Evolutionary conservation across 2,113 vertebrate species (phyloP).

Genomic region (Lophochroa leadbeateri): DNA sequence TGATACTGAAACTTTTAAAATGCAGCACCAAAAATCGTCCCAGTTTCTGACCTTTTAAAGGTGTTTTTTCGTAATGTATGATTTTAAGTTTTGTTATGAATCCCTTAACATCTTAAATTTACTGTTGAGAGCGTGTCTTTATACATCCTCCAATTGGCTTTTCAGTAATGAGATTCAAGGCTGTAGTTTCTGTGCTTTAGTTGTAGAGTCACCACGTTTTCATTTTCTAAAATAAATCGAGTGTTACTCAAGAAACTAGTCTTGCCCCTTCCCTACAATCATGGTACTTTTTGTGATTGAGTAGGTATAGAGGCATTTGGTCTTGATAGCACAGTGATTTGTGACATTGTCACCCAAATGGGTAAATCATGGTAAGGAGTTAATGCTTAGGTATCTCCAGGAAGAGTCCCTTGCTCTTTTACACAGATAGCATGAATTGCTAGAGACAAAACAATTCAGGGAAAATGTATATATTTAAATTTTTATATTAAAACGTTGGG

Average conservation of each 20-base stretch:
- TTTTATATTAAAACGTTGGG: constrained; percentile 34
- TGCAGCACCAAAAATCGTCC: constrained; percentile 25
- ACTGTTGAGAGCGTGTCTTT: not conserved
- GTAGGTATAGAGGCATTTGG: not conserved
- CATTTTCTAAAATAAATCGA: not conserved
- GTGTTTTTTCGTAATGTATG: not conserved
- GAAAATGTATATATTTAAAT: constrained; percentile 45
- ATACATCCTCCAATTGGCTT: not conserved
- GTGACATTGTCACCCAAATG: not conserved
- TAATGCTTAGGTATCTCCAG: not conserved
- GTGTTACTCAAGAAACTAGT: not conserved
- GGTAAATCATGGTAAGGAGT: not conserved
- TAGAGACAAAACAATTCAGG: constrained; percentile 28
- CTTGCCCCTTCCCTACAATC: not conserved
- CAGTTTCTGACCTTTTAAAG: not conserved
- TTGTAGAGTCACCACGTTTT: not conserved
- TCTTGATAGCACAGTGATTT: not conserved
- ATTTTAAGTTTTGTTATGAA: not conserved
- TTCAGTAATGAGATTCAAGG: not conserved
- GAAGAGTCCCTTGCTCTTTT: not conserved
- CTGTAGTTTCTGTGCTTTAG: not conserved
- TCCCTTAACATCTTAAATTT: not conserved
- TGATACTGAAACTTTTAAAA: constrained; percentile 19
- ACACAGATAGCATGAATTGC: not conserved
- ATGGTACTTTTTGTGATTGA: not conserved